Conservation (phyloP, 2,888 invertebrate genomes). For the Cryptus viduatorius region DNA sequence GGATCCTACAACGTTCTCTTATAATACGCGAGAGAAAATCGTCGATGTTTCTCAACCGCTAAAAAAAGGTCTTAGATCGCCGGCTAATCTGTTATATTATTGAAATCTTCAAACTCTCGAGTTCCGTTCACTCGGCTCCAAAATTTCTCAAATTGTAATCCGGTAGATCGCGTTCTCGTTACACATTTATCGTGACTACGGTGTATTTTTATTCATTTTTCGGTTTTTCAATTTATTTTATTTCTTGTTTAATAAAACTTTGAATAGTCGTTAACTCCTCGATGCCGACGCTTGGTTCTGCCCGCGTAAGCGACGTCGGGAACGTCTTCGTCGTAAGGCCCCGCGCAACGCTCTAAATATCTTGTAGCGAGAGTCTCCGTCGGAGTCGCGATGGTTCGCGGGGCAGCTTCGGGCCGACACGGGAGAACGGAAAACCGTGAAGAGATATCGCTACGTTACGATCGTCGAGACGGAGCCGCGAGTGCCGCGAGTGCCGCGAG, state of each 20-base stretch:
- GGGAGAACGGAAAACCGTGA: neutral
- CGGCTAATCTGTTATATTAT: too few relatives aligned
- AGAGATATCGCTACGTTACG: constrained; percentile 70
- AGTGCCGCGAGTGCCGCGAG: constrained; percentile 68
- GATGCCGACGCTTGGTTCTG: constrained; percentile 3
- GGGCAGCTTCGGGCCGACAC: constrained; percentile 21
- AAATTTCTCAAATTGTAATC: too few relatives aligned
- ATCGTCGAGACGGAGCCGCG: constrained; percentile 61
- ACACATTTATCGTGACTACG: too few relatives aligned
- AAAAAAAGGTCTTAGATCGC: neutral
- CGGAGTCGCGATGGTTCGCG: constrained; percentile 3
- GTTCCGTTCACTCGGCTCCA: too few relatives aligned
- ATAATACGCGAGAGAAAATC: too few relatives aligned
- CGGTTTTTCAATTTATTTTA: too few relatives aligned
- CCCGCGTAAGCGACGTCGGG: constrained; percentile 30
- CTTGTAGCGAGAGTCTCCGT: constrained; percentile 42
- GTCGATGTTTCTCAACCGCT: neutral
- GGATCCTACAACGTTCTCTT: neutral
- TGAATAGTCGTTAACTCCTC: neutral
- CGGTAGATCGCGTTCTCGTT: too few relatives aligned
- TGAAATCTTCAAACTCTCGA: too few relatives aligned
- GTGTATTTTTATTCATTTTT: too few relatives aligned
- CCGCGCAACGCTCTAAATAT: constrained; percentile 59
- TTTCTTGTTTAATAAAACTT: too few relatives aligned
- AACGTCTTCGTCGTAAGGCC: constrained; percentile 43